Base-by-base conservation (phyloP, 2,113 vertebrate genomes). In the Tachuris rubrigastra region DNA sequence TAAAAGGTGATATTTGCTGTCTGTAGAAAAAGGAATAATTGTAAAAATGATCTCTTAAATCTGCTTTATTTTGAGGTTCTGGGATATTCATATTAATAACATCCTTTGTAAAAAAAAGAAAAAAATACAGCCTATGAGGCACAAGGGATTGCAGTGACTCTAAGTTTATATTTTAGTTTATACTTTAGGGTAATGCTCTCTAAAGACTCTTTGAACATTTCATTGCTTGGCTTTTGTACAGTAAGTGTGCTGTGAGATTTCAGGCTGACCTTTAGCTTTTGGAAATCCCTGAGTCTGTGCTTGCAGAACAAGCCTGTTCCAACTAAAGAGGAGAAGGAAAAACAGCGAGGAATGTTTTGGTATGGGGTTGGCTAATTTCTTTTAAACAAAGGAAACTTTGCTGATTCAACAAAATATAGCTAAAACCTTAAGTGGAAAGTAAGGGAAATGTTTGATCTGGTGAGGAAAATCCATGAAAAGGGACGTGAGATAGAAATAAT, bases 191-290 rank as follows among this genome's bases (percentile, higher is more conserved):
- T 75, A 91, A 74, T 72, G 68, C 50, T 93, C 79, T 95, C 94
- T 75, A 88, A 89, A 94, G 90, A 56, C 63, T 77, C 63, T 46
- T 77, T 55, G 66, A 89, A 73, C 68, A 92, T 94, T 96, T 96
- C 91, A 93, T 96, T 95, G 75, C 97, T 97, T 97, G 97, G 96
- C 68, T 81, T 93, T 96, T 76, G 39, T 91, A 88, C 90, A 93
- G 91, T 85, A 85, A 96, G 68, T 92, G 49, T 46, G 85, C 80
- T 94, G 66, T 87, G 96, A 95, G 94, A 95, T 89, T 95, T 97
- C 89, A 96, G 90, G 78, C 62, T 94, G 95, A 96, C 78, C 87
- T 89, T 92, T 91, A 89, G 76, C 95, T 95, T 93, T 89, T 85
- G 82, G 69, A 86, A 89, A 93, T 87, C 53, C 72, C 83, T 14